phyloP scores from a whole-genome alignment of 1,140 invertebrate genomes.

The Bombus ignitus region DNA sequence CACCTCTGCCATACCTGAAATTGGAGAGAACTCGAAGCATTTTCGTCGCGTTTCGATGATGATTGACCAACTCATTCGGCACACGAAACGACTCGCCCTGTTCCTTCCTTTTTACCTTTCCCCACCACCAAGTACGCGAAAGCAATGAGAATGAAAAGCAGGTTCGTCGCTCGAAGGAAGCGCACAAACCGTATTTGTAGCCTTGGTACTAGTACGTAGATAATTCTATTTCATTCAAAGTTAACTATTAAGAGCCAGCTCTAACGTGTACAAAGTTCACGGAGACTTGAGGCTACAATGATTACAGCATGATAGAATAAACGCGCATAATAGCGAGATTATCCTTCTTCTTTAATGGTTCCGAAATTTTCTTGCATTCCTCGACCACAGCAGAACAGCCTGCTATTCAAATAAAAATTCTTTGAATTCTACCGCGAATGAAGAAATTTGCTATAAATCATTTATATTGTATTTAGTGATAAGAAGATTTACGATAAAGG shows the following conservation, averaged over 20 bases:
- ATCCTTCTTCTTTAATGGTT: neutral
- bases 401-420: neutral
- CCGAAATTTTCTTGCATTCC: neutral
- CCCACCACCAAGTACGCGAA: neutral
- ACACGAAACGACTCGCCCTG: neutral
- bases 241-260: neutral
- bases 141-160: conserved; percentile 2
- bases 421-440: neutral
- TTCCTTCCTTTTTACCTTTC: neutral
- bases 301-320: neutral
- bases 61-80: conserved; percentile 10
- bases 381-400: neutral
- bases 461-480: neutral
- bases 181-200: neutral
- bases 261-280: neutral
- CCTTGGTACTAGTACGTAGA: neutral
- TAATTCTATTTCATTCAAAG: neutral
- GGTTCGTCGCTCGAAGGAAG: neutral
- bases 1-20: neutral
- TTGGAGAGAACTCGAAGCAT: neutral
- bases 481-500: neutral
- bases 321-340: neutral
- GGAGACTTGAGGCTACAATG: neutral
- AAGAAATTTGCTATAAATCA: neutral
- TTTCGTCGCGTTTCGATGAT: conserved; percentile 2